phyloP scores from a whole-genome alignment of 2,888 invertebrate species.

The Lochmaea crataegi region DNA sequence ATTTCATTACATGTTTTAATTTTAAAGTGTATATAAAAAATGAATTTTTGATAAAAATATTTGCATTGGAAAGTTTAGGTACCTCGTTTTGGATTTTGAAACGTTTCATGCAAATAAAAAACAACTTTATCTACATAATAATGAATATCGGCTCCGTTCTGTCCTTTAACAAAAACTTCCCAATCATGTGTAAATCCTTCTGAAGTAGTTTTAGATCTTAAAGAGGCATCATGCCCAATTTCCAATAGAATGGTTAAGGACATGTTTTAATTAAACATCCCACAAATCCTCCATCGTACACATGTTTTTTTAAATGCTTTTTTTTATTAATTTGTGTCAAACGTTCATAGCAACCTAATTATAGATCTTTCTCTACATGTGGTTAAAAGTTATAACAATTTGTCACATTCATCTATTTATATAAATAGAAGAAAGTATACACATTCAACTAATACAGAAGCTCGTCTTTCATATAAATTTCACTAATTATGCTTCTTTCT shows the following conservation, averaged over 20 bases:
- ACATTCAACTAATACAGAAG: slow-evolving; percentile 8
- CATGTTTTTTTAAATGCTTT: slow-evolving; percentile 37
- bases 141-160: slow-evolving; percentile 87
- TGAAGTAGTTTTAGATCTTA: slow-evolving; percentile 83
- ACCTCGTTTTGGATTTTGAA: slow-evolving; percentile 93
- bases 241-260: slow-evolving; percentile 86
- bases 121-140: slow-evolving; percentile 94
- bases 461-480: slow-evolving; percentile 23
- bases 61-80: slow-evolving; percentile 47
- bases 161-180: slow-evolving; percentile 93
- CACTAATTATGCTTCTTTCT: slow-evolving; percentile 19
- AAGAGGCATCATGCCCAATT: slow-evolving; percentile 89
- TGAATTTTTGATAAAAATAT: neutral
- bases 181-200: slow-evolving; percentile 98
- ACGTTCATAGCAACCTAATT: slow-evolving; percentile 47
- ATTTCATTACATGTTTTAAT: neutral
- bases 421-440: slow-evolving; percentile 16
- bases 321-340: slow-evolving; percentile 43
- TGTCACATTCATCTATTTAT: slow-evolving; percentile 13
- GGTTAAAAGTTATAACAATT: slow-evolving; percentile 35
- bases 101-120: slow-evolving; percentile 91
- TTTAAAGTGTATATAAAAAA: neutral
- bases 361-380: slow-evolving; percentile 48
- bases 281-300: slow-evolving; percentile 42
- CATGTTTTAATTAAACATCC: slow-evolving; percentile 65